Base-by-base conservation (phyloP, 2,888 invertebrate genomes). In the Cephus pulcher region DNA sequence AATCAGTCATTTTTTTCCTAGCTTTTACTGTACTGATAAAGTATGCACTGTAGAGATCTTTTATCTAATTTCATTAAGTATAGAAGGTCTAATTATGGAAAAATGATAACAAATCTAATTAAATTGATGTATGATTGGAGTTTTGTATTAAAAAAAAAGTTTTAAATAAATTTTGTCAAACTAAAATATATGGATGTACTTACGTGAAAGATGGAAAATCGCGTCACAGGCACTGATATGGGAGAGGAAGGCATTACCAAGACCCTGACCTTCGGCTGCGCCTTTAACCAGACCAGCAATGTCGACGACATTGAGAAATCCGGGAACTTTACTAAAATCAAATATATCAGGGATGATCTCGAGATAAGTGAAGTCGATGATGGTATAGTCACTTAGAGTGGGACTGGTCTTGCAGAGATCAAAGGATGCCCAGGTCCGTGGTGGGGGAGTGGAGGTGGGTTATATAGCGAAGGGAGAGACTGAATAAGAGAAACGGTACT, bases 221-320 rank as follows among this genome's bases (percentile, higher is more conserved):
- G 98, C 98, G 92, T 99, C 99, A 91, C 99, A 99, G 30, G 99
- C 99, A 91, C 96, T 97, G 89, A 99, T 99, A 92, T 99, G 98
- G 9, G 99, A 98, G 74, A 99, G 94, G 92, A 99, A 99, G 81
- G 98, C 98, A 92, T 99, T 99, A 88, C 99, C 99, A 78, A 99
- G 93, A 1, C 99, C 99, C 92, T 99, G 98, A 0, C 99, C 99
- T 91, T 99, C 98, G 4, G 98, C 97, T 3, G 99, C 99, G 40
- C 99, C 99, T 89, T 98, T 97, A 69, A 99, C 99, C 83, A 99
- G 93, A 12, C 99, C 99, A 77, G 99, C 99, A 87, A 99, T 99
- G 91, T 99, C 99, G 40, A 98, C 98, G 56, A 99, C 97, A 91
- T 98, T 99, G 83, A 99, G 93, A 92, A 96, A 99, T 0, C 99